These are phyloP conservation scores for Tribolium castaneum DNA, from an alignment of 1,140 invertebrate genomes.

Conservation along the genomic window DNA sequence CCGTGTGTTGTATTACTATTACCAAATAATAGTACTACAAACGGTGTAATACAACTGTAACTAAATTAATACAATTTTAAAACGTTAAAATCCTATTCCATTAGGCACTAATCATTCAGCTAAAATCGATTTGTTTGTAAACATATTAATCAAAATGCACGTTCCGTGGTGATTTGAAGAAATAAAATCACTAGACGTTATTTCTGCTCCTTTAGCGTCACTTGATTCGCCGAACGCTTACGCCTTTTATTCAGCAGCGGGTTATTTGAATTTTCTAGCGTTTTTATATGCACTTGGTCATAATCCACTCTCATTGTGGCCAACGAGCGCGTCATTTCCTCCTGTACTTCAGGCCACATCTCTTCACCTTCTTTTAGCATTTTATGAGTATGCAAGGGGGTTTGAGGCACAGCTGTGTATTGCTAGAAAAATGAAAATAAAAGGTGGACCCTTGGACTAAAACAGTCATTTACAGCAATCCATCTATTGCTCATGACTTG, in stretches of 20 bases:
- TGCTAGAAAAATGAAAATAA: conserved; percentile 68
- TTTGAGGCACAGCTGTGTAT: conserved; percentile 91
- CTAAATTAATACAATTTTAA: too few relatives aligned
- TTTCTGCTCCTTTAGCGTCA: conserved; percentile 3
- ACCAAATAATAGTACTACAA: too few relatives aligned
- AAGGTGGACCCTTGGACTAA: background rate
- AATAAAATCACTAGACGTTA: too few relatives aligned
- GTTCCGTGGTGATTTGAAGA: too few relatives aligned
- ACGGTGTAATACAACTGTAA: too few relatives aligned
- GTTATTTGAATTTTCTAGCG: conserved; percentile 91
- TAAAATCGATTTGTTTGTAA: too few relatives aligned
- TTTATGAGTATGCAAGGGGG: conserved; percentile 89
- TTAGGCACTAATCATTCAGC: too few relatives aligned
- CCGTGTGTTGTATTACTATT: too few relatives aligned
- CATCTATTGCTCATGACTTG: conserved; percentile 91
- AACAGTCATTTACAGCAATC: conserved; percentile 77
- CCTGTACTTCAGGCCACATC: conserved; percentile 96
- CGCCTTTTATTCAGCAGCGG: conserved; percentile 88
- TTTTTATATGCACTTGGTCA: conserved; percentile 90
- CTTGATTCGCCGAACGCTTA: conserved; percentile 62
- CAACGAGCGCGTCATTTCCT: conserved; percentile 97
- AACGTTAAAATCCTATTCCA: too few relatives aligned
- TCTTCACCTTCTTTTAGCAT: conserved; percentile 91
- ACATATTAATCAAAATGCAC: too few relatives aligned
- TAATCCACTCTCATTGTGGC: conserved; percentile 97